Evolutionary conservation across 2,113 vertebrate genomes (phyloP).

Genomic region (Pelmatolapia mariae): DNA sequence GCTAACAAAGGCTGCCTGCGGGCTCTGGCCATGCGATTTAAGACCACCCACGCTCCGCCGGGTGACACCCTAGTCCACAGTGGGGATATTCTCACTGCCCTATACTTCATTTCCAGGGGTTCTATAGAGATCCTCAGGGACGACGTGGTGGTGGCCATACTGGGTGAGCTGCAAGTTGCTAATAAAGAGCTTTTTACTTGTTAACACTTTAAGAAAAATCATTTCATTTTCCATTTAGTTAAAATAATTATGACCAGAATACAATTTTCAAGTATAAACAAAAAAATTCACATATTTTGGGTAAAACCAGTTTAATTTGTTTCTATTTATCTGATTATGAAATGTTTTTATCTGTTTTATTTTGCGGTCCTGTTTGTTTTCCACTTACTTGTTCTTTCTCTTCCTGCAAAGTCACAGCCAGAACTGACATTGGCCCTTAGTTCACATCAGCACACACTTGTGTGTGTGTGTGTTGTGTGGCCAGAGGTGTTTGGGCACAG

Average conservation of each 20-base stretch:
- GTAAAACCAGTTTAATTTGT: not conserved
- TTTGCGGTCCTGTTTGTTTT: not conserved
- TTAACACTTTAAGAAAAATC: not conserved
- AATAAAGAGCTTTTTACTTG: not conserved
- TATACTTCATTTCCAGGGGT: constrained; percentile 97
- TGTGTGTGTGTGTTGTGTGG: constrained; percentile 10
- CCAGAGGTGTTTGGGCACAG: constrained; percentile 62
- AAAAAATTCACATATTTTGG: not conserved
- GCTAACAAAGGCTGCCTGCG: constrained; percentile 95
- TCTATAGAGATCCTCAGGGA: constrained; percentile 96
- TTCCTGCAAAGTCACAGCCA: not conserved
- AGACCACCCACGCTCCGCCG: constrained; percentile 89
- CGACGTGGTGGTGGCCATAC: constrained; percentile 93
- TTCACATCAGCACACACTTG: not conserved
- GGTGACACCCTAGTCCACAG: constrained; percentile 96
- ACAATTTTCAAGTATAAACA: rapidly evolving
- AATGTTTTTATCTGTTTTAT: not conserved
- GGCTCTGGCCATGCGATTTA: constrained; percentile 92
- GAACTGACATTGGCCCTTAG: not conserved
- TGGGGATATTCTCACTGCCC: constrained; percentile 89
- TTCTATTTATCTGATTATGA: rapidly evolving
- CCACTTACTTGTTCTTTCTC: not conserved
- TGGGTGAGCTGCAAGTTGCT: constrained; percentile 72
- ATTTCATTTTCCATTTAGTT: not conserved
- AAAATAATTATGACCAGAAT: not conserved